Conservation (phyloP, 2,797 vertebrate species). For the Eidolon dupreanum region DNA sequence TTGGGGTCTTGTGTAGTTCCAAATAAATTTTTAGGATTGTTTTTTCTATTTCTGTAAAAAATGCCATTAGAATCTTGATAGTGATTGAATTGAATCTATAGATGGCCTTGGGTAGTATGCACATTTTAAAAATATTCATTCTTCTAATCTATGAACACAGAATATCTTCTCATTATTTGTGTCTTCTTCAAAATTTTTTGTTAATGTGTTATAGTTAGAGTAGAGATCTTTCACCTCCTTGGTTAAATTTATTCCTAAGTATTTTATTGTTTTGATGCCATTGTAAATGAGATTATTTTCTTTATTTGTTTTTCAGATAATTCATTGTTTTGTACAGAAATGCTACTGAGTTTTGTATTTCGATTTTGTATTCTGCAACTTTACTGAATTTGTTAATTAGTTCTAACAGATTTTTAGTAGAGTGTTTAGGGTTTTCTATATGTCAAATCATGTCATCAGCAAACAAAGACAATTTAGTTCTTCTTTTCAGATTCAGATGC, state of each 20-base stretch:
- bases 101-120: background rate
- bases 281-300: background rate
- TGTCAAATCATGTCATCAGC: background rate
- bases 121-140: background rate
- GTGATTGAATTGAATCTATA: background rate
- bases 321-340: background rate
- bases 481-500: background rate
- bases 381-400: background rate
- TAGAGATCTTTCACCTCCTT: background rate
- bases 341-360: background rate
- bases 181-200: background rate
- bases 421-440: background rate
- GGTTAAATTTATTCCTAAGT: background rate
- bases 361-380: background rate
- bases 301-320: background rate
- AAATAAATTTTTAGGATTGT: background rate
- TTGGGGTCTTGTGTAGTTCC: background rate
- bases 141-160: background rate
- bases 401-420: background rate
- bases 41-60: background rate
- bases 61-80: background rate
- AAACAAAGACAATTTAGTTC: background rate
- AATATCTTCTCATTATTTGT: background rate
- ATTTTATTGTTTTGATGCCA: background rate
- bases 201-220: background rate